Evolutionary conservation across 2,888 invertebrate genomes (phyloP), one percentile per base, ranked within the genome.

Genomic region (Drosophila pegasa): DNA sequence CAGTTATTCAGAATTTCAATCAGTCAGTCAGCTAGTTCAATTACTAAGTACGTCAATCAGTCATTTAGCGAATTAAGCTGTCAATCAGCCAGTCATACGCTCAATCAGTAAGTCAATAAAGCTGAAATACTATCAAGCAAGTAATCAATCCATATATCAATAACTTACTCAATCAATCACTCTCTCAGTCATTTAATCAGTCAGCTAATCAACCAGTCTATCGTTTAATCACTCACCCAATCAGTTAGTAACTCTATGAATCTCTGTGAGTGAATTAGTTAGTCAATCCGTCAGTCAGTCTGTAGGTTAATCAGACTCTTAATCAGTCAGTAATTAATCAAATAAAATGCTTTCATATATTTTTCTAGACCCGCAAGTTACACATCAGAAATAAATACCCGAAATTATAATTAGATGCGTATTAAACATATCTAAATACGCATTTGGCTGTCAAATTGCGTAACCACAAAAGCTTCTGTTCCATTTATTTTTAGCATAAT

Each of bases 401-500:
- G 1, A 6, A 29, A 20, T 29, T 1, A 0, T 12, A 45, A 29
- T 45, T 45, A 45, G n/a, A 29, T 18, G 2, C 29, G 18, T 12
- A 45, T 27, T 16, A 1, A 27, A 45, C 16, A 10, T 27, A 45
- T 43, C n/a, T 9, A 25, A 25, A n/a, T 43, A 27, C n/a, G 10
- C 10, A 43, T 16, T 41, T 1, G 9, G 43, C 43, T 25, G 43
- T 43, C 43, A n/a, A 43, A 43, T 25, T 27, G 12, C 12, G 3
- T 45, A 12, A 12, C 10, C 27, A 9, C 43, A 25, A 27, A 25
- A n/a, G n/a, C 25, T 16, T 27, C 6, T 25, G 47, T n/a, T 48
- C n/a, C n/a, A 22, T 10, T 9, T 40, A 16, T 33, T 16, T 43
- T 12, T 33, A 43, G 40, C 54, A 9, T 14, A 20, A 55, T 56